Evolutionary conservation across 2,888 invertebrate species (phyloP), one percentile per base, ranked within the genome.

Genomic region (Congeria kusceri): DNA sequence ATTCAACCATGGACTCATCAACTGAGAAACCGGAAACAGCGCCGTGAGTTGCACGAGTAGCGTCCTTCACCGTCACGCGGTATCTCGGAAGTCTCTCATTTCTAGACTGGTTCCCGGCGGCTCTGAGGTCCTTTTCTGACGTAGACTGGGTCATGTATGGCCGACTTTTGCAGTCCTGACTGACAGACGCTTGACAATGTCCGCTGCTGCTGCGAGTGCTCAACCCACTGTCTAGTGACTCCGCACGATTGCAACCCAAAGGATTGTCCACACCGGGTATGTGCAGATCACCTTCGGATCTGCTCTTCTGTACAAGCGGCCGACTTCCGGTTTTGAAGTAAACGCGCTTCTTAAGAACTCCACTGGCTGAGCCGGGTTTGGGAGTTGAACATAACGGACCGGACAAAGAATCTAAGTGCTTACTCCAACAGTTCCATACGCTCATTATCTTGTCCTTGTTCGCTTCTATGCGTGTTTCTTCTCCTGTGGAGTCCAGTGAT

Each of bases 401-500:
- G n/a, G 63, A 44, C 1, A 23, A 20, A 23, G 58, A 59, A n/a
- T 44, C 49, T 28, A 71, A 53, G 18, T 64, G 27, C 23, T 75
- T 49, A 18, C 71, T 59, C 75, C 67, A 80, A 62, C 63, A 67
- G 27, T 73, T 77, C 83, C 83, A 83, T 46, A 83, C 70, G 44
- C 71, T 64, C 59, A 80, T 79, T 15, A 83, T 79, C 46, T 83
- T 83, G 56, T 75, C 53, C 25, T 77, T 79, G 44, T 80, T 83
- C 20, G 67, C 65, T 15, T 67, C 46, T 32, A 83, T 64, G 53
- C 79, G 70, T 47, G 61, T 83, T 44, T 83, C 83, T 39, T 83
- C 83, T 57, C 79, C 75, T 4, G 79, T 65, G 9, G 79, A 80
- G 39, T 83, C 83, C 39, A 83, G 71, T 25, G 83, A 83, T 46